Conservation (phyloP, 2,888 invertebrate genomes). For the Leucoptera coffeella region DNA sequence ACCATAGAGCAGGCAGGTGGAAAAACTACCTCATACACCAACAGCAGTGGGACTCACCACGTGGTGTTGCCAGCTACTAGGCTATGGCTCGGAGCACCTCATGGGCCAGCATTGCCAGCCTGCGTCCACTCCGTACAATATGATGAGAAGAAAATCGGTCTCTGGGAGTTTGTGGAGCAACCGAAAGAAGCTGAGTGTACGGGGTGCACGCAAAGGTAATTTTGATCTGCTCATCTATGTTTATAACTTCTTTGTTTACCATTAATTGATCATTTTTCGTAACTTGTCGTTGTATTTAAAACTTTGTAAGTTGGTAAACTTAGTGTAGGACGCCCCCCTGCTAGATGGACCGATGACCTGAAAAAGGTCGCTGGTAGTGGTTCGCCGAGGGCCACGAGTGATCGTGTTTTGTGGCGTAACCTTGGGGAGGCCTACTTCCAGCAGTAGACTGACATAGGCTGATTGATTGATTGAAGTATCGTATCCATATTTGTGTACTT, state of each 20-base stretch:
- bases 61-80: slow-evolving; percentile 17
- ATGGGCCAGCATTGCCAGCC: slow-evolving; percentile 50
- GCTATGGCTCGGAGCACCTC: slow-evolving; percentile 36
- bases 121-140: slow-evolving; percentile 76
- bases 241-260: slow-evolving; percentile 1
- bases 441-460: too few species aligned
- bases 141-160: slow-evolving; percentile 72
- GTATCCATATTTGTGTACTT: too few species aligned
- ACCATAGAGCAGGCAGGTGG: slow-evolving; percentile 22
- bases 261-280: too few species aligned
- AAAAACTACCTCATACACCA: slow-evolving; percentile 13
- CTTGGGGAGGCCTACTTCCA: too few species aligned
- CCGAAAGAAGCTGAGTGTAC: slow-evolving; percentile 61
- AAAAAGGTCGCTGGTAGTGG: too few species aligned
- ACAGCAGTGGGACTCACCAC: slow-evolving; percentile 16
- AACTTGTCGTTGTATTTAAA: too few species aligned
- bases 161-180: slow-evolving; percentile 80
- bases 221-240: neutral
- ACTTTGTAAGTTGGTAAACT: too few species aligned
- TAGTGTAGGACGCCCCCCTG: too few species aligned
- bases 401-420: too few species aligned
- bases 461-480: too few species aligned
- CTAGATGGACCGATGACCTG: too few species aligned
- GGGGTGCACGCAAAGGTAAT: slow-evolving; percentile 71
- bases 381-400: too few species aligned